Percentiles rank a stretch among this genome's conserved stretches.
These are phyloP conservation scores for Orchestes rusci DNA, from an alignment of 2,888 invertebrate species.

Conservation along the genomic window DNA sequence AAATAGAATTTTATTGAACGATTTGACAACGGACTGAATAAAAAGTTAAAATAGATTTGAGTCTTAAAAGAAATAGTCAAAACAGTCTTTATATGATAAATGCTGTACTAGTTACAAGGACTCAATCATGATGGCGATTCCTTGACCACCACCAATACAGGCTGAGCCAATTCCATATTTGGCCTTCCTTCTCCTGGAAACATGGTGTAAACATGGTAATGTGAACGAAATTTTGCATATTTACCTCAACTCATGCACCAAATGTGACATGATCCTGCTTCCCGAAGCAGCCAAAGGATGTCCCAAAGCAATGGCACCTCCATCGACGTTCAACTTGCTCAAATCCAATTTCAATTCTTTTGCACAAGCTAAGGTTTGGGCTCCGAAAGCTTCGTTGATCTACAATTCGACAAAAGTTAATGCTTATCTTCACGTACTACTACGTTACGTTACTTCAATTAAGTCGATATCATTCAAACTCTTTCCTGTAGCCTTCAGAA, in stretches of 20 bases:
- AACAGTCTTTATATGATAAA: no score
- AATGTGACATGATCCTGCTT: conserved; percentile 81
- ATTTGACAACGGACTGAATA: no score
- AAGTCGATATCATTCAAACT: conserved; percentile 83
- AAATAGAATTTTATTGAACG: no score
- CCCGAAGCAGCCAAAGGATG: conserved; percentile 96
- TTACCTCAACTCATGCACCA: conserved; percentile 88
- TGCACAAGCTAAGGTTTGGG: conserved; percentile 88
- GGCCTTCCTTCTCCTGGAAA: conserved; percentile 61
- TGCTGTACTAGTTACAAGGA: no score
- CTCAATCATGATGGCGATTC: conserved; percentile 90
- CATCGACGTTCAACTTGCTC: conserved; percentile 86
- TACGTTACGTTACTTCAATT: conserved; percentile 81
- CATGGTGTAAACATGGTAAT: neutral
- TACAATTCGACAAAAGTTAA: no score
- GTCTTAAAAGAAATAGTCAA: no score
- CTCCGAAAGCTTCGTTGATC: conserved; percentile 98
- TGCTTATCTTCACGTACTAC: no score
- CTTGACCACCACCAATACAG: conserved; percentile 98
- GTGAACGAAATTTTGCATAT: no score
- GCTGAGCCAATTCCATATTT: conserved; percentile 91
- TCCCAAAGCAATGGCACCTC: conserved; percentile 95
- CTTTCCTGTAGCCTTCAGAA: conserved; percentile 72
- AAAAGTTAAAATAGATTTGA: no score
- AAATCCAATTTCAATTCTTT: conserved; percentile 82